Evolutionary conservation across 64 coral and sea anemone species (phyloP).

Genomic region (Hydrozoanthus tunicans): DNA sequence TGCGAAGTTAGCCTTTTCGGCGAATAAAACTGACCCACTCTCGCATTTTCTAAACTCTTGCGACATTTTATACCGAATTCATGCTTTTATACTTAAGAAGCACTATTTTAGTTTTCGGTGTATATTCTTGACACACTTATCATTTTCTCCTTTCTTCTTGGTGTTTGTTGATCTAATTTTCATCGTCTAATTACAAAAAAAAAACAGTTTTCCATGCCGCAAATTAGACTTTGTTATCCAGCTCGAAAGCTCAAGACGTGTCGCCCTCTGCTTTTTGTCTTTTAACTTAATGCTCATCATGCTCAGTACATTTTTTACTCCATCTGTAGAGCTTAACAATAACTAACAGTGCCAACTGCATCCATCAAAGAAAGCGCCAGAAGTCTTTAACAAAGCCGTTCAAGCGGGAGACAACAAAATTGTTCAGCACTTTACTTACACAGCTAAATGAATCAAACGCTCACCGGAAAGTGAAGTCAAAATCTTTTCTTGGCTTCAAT

Average conservation of each 20-base stretch:
- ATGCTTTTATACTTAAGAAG: not conserved
- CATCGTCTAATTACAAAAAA: not conserved
- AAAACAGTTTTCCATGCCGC: constrained; percentile 35
- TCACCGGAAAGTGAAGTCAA: not conserved
- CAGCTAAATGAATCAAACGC: constrained; percentile 14
- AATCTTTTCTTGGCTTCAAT: not conserved
- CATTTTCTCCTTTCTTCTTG: not conserved
- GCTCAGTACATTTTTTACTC: not conserved
- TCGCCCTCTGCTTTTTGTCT: not conserved
- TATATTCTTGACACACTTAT: too few species aligned
- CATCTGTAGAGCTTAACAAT: constrained; percentile 48
- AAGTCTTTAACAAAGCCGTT: not conserved
- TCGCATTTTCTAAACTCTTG: not conserved
- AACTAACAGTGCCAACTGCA: not conserved
- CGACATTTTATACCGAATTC: not conserved
- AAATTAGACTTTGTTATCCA: constrained; percentile 47
- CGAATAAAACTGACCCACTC: not conserved
- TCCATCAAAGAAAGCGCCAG: constrained; percentile 11
- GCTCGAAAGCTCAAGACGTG: not conserved
- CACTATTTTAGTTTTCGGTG: not conserved
- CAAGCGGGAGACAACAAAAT: not conserved
- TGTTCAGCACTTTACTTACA: constrained; percentile 8
- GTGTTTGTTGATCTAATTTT: constrained; percentile 32
- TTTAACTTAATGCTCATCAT: not conserved
- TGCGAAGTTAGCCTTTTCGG: constrained; percentile 28